These are phyloP conservation scores for Tachycineta bicolor DNA, from an alignment of 2,113 vertebrate genomes.

Conservation along the genomic window DNA sequence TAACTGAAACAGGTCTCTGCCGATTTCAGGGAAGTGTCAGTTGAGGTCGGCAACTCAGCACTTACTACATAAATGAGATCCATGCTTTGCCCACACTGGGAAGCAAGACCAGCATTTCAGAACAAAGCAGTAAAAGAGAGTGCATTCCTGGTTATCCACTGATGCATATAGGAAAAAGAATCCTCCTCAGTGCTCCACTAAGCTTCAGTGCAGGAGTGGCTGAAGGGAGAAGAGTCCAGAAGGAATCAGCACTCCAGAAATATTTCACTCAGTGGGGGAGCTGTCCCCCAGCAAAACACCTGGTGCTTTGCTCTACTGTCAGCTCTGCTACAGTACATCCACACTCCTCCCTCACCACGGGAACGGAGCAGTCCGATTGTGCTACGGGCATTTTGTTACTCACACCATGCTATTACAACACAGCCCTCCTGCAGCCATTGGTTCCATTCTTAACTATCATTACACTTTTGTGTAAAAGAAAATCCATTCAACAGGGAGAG, in stretches of 20 bases:
- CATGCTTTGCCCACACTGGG: background rate
- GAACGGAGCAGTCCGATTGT: rapidly evolving
- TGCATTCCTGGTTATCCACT: background rate
- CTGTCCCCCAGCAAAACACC: background rate
- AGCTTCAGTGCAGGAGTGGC: background rate
- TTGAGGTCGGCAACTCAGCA: background rate
- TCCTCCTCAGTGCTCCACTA: background rate
- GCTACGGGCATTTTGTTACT: background rate
- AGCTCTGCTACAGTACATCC: background rate
- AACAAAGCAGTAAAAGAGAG: background rate
- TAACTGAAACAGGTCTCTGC: background rate
- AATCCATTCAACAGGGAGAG: background rate
- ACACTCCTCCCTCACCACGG: background rate
- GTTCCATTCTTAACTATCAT: background rate
- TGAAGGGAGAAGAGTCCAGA: background rate
- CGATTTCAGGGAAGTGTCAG: background rate
- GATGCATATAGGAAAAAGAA: background rate
- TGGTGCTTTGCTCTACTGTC: background rate
- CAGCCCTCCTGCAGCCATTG: background rate
- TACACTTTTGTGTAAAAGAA: background rate
- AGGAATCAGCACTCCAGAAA: background rate
- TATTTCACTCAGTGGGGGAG: background rate
- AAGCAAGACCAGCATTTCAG: background rate
- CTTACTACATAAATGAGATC: background rate
- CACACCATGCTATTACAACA: background rate